Percentiles rank a stretch among this genome's conserved stretches.
These are phyloP conservation scores for Magallana nippona DNA, from an alignment of 2,888 invertebrate species.

Conservation along the genomic window DNA sequence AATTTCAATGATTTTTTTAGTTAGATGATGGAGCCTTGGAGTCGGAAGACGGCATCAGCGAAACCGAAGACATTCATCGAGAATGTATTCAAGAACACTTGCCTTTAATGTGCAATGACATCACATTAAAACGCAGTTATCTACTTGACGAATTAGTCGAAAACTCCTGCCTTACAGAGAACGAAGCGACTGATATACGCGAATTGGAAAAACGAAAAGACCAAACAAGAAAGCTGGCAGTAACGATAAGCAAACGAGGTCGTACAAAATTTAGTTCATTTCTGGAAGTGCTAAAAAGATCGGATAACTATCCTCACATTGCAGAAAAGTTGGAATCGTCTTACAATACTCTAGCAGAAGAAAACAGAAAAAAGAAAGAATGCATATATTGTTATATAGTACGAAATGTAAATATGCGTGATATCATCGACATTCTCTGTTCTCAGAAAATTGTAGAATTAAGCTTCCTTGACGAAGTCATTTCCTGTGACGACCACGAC, in stretches of 20 bases:
- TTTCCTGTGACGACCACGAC: background rate
- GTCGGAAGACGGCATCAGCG: slow-evolving; percentile 11
- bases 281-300: background rate
- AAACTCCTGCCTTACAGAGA: slow-evolving; percentile 27
- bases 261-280: background rate
- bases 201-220: slow-evolving; percentile 7
- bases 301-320: slow-evolving; percentile 3
- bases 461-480: slow-evolving; percentile 9
- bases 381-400: slow-evolving; percentile 15
- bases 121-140: background rate
- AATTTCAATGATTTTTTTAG: too few species aligned
- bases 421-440: slow-evolving; percentile 1
- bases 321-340: background rate
- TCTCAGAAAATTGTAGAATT: background rate
- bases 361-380: background rate
- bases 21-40: background rate
- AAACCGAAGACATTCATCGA: background rate
- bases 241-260: slow-evolving; percentile 5
- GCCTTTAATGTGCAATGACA: background rate
- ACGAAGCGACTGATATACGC: slow-evolving; percentile 2
- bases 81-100: slow-evolving; percentile 28
- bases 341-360: background rate
- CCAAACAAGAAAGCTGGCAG: slow-evolving; percentile 18
- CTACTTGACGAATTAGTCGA: slow-evolving; percentile 8
- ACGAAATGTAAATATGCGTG: slow-evolving; percentile 12